Conservation (phyloP, 2,888 invertebrate genomes). For the Eremobia ochroleuca region DNA sequence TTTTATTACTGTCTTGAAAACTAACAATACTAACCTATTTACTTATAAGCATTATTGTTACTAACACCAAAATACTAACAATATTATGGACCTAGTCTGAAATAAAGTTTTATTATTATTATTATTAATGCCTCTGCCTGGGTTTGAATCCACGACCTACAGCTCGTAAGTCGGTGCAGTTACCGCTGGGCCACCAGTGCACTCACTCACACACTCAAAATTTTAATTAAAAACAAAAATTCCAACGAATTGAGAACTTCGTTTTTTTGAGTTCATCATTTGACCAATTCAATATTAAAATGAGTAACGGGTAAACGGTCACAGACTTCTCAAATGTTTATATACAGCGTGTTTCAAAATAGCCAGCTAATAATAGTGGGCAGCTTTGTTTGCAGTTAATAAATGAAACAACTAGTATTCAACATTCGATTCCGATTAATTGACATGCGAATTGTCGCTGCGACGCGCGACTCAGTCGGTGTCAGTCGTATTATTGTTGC, state of each 20-base stretch:
- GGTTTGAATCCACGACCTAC: no score
- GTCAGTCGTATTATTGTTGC: constrained; percentile 11
- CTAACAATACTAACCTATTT: no score
- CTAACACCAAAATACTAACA: no score
- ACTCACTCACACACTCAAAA: no score
- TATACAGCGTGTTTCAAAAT: constrained; percentile 39
- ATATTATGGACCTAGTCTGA: no score
- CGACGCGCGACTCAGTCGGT: constrained; percentile 42
- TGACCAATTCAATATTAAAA: not conserved
- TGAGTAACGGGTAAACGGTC: not conserved
- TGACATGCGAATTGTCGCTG: constrained; percentile 61
- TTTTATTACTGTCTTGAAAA: no score
- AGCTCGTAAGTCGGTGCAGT: no score
- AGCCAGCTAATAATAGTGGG: constrained; percentile 55
- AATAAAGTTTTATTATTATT: no score
- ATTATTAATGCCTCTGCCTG: no score
- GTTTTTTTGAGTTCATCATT: not conserved
- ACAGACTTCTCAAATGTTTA: constrained; percentile 2
- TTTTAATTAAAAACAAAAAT: not conserved
- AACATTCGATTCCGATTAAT: constrained; percentile 60
- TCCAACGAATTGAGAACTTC: not conserved
- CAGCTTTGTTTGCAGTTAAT: constrained; percentile 52
- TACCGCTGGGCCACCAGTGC: no score
- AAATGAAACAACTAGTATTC: constrained; percentile 55
- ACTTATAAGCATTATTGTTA: no score